Evolutionary conservation across 2,888 invertebrate genomes (phyloP).

Genomic region (Urechis unicinctus): DNA sequence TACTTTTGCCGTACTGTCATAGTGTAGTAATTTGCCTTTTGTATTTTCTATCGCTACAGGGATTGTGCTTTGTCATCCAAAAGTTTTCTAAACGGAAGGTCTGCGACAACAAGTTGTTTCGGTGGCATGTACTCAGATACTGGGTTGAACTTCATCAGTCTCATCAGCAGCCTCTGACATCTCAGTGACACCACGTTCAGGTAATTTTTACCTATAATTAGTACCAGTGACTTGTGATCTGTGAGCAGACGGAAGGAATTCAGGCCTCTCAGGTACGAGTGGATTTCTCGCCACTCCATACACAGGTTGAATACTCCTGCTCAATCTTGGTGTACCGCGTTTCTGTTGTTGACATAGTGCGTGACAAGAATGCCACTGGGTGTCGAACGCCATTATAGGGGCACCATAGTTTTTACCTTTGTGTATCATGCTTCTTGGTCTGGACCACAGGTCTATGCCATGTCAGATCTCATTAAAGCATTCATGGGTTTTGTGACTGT

Average conservation of each 20-base stretch:
- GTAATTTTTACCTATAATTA: slow-evolving; percentile 1
- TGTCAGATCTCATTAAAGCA: too few relatives aligned
- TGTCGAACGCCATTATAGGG: too few relatives aligned
- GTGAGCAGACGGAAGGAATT: neutral
- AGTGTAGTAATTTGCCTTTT: too few relatives aligned
- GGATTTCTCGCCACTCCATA: slow-evolving; percentile 5
- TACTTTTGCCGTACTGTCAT: slow-evolving; percentile 4
- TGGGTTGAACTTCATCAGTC: slow-evolving; percentile 6
- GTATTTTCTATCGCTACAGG: too few relatives aligned
- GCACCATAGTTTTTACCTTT: too few relatives aligned
- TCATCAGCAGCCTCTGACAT: slow-evolving; percentile 4
- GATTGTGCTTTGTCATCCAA: neutral
- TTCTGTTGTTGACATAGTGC: too few relatives aligned
- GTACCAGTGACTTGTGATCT: slow-evolving; percentile 4
- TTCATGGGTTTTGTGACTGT: too few relatives aligned
- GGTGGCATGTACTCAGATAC: slow-evolving; percentile 4
- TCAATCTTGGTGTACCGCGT: slow-evolving; percentile 5
- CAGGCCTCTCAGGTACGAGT: slow-evolving; percentile 1
- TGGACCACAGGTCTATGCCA: too few relatives aligned
- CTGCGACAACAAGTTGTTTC: slow-evolving; percentile 4
- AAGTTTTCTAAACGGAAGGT: slow-evolving; percentile 1
- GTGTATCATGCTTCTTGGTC: too few relatives aligned
- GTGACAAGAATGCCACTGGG: too few relatives aligned
- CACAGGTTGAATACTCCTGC: neutral
- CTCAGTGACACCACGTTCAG: slow-evolving; percentile 1